Base-by-base conservation (phyloP, 2,888 invertebrate species). In the Eupeodes latifasciatus region DNA sequence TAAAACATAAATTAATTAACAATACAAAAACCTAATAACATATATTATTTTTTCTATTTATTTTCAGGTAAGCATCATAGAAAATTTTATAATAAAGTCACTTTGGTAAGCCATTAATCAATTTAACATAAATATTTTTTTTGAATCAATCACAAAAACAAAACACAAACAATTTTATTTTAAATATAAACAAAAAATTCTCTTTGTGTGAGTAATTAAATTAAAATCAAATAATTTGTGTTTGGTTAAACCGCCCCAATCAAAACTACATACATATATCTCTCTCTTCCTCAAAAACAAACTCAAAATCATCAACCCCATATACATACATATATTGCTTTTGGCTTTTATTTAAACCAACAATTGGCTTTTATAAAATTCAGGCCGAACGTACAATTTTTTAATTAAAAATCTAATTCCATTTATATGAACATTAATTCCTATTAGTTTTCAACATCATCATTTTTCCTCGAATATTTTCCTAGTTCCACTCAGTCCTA, bases 361-460 rank as follows among this genome's bases (percentile, higher is more conserved):
- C 51, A 75, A 75, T 53, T 40, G 49, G 47, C 51, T 55, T 61
- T 14, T 27, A 16, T 27, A 27, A 27, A 10, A 57, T 62, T 49
- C 44, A 61, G 19, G 4, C 51, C n/a, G 36, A 4, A 47, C 53
- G 74, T 66, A 69, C 62, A 80, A 75, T 74, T 66, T 81, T 77
- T 77, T 82, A 86, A 86, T 78, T 86, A 62, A 53, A 40, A 78
- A 62, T 82, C 74, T 75, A 75, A 86, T 82, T 69, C 14, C 49
- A 59, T 83, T 51, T 47, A 44, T 5, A 47, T 62, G 16, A 44
- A 12, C 44, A 47, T 66, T 27, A 49, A 66, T 51, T 55, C 36
- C 19, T 40, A 47, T 47, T 44, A 51, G 78, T 57, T 71, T 64
- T 16, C 14, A n/a, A 16, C 40, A 51, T n/a, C 47, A 36, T 14